A percentile compares a stretch with the other conserved stretches of the same genome.
These are phyloP conservation scores for Melozone crissalis DNA, from an alignment of 2,113 vertebrate genomes.

Conservation along the genomic window DNA sequence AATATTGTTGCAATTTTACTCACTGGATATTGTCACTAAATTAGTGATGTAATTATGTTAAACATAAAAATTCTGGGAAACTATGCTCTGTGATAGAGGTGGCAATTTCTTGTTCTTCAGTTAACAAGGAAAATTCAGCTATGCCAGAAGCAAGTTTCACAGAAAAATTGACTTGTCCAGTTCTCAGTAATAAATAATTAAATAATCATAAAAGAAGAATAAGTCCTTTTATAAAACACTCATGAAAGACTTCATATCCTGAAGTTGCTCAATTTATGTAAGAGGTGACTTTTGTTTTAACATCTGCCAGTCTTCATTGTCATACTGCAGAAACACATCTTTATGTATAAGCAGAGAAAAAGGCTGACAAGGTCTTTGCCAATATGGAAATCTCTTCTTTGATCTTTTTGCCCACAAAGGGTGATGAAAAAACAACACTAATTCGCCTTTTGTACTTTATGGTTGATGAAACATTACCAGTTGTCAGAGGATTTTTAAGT, in stretches of 20 bases:
- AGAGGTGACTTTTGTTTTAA: background rate
- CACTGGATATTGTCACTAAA: background rate
- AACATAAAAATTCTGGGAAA: background rate
- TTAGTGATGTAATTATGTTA: background rate
- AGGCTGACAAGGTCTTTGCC: background rate
- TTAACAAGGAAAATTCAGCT: background rate
- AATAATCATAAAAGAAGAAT: background rate
- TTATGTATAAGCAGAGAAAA: conserved; percentile 32
- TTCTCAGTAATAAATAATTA: background rate
- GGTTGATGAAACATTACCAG: conserved; percentile 49
- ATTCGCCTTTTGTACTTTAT: conserved; percentile 57
- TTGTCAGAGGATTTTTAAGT: conserved; percentile 62
- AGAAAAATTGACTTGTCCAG: background rate
- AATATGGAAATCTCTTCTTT: conserved; percentile 34
- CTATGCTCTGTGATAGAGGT: background rate
- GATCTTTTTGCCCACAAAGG: conserved; percentile 36
- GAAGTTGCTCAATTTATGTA: background rate
- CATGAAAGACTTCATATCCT: background rate
- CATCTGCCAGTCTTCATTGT: conserved; percentile 3
- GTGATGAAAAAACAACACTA: conserved; percentile 47
- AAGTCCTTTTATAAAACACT: background rate
- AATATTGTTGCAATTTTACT: background rate
- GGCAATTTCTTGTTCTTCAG: background rate
- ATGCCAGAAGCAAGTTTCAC: background rate
- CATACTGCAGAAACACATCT: background rate